These are phyloP conservation scores for Hemibagrus guttatus DNA, from an alignment of 2,797 vertebrate genomes.

Conservation along the genomic window DNA sequence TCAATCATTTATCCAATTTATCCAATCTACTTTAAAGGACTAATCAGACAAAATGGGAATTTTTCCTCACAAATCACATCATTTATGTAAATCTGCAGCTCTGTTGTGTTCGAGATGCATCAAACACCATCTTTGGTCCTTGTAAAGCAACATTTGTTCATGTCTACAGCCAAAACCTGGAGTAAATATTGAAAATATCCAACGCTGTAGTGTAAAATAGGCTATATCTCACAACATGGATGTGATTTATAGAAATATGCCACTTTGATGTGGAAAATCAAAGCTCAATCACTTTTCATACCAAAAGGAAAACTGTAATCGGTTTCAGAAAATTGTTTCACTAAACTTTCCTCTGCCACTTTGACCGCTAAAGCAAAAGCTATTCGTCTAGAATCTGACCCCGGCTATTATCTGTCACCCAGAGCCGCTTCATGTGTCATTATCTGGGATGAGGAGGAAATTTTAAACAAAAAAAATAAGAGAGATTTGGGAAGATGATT, in stretches of 20 bases:
- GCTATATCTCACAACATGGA: conserved; percentile 7
- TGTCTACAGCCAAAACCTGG: not conserved
- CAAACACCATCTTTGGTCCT: not conserved
- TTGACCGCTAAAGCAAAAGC: conserved; percentile 67
- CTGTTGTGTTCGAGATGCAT: not conserved
- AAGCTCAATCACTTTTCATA: conserved; percentile 49
- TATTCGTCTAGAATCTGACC: conserved; percentile 67
- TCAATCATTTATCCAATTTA: too few species aligned
- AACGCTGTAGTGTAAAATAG: not conserved
- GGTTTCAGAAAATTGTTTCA: conserved; percentile 72
- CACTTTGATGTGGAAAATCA: conserved; percentile 66
- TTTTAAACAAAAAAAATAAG: conserved; percentile 59
- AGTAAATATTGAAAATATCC: conserved; percentile 15
- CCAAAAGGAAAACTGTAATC: conserved; percentile 51
- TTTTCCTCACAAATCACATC: not conserved
- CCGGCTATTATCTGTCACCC: conserved; percentile 68
- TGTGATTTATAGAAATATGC: conserved; percentile 28
- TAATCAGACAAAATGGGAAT: not conserved
- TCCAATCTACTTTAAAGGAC: not conserved
- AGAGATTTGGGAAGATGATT: conserved; percentile 63
- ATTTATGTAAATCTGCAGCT: conserved; percentile 28
- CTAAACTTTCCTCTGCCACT: conserved; percentile 70
- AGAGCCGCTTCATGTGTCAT: conserved; percentile 58
- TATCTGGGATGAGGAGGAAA: conserved; percentile 66
- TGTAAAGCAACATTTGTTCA: not conserved